A percentile compares a stretch with the other conserved stretches of the same genome.
phyloP scores from a whole-genome alignment of 2,888 invertebrate species.

The Tortrix viridana region DNA sequence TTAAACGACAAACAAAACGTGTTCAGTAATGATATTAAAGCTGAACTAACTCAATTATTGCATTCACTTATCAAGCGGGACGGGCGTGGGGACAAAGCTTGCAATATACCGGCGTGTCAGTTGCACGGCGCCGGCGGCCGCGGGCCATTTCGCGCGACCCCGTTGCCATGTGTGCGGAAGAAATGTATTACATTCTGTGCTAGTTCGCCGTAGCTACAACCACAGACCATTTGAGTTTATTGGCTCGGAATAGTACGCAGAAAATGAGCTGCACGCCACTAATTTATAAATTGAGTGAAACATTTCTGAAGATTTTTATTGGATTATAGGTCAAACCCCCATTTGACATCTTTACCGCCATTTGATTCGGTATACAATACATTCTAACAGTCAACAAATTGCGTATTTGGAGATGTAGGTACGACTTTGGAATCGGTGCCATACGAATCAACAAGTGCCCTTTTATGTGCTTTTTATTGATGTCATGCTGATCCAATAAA shows the following conservation, averaged over 20 bases:
- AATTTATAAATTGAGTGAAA: neutral
- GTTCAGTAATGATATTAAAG: conserved; percentile 13
- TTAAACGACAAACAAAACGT: conserved; percentile 2
- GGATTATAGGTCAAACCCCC: neutral
- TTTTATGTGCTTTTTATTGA: too few relatives aligned
- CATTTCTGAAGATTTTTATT: too few relatives aligned
- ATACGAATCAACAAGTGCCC: neutral
- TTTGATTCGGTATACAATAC: too few relatives aligned
- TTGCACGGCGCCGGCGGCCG: conserved; percentile 54
- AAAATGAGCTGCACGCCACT: neutral
- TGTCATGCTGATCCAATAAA: too few relatives aligned
- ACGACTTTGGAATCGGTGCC: too few relatives aligned
- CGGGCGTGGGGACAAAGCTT: conserved; percentile 35
- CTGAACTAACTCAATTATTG: conserved; percentile 32
- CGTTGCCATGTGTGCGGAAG: conserved; percentile 48
- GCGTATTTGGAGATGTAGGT: too few relatives aligned
- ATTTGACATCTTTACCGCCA: too few relatives aligned
- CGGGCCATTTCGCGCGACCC: conserved; percentile 55
- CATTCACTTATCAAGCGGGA: conserved; percentile 35
- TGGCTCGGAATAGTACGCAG: conserved; percentile 7
- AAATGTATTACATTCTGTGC: conserved; percentile 33
- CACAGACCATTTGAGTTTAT: conserved; percentile 12
- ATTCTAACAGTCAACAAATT: too few relatives aligned
- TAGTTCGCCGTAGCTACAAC: conserved; percentile 15
- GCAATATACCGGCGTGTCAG: conserved; percentile 55